Evolutionary conservation across 1,140 invertebrate genomes (phyloP).

Genomic region (Ericerus pela): DNA sequence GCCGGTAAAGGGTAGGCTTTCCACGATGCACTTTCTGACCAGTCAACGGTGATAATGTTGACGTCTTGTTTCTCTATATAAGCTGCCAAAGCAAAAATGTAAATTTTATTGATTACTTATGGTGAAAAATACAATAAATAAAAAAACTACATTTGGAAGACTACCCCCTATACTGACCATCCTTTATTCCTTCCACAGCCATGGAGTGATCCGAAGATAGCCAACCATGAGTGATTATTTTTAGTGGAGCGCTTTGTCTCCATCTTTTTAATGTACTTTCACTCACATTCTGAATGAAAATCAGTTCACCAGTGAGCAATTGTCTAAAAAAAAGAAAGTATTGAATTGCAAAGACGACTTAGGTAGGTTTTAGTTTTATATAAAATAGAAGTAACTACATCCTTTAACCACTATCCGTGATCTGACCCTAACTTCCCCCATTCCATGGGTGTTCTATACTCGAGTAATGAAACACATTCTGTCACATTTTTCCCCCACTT

Average conservation of each 20-base stretch:
- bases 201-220: neutral
- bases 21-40: conserved; percentile 33
- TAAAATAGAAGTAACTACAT: too few relatives aligned
- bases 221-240: conserved; percentile 3
- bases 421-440: too few relatives aligned
- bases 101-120: too few relatives aligned
- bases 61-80: conserved; percentile 38
- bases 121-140: too few relatives aligned
- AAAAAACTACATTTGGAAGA: neutral
- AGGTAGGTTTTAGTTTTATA: too few relatives aligned
- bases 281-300: neutral
- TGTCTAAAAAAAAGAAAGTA: too few relatives aligned
- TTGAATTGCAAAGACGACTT: too few relatives aligned
- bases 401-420: too few relatives aligned
- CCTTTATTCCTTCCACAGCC: neutral
- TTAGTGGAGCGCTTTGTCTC: neutral
- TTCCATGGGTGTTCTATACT: too few relatives aligned
- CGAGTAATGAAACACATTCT: too few relatives aligned
- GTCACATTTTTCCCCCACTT: too few relatives aligned
- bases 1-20: conserved; percentile 28
- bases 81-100: conserved; percentile 30
- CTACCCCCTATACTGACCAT: neutral
- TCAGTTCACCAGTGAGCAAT: neutral
- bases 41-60: conserved; percentile 48
- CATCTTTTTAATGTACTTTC: neutral